A percentile compares a stretch with the other conserved stretches of the same genome.
Evolutionary conservation across 2,888 invertebrate species (phyloP).

Genomic region (Tupiocoris notatus): DNA sequence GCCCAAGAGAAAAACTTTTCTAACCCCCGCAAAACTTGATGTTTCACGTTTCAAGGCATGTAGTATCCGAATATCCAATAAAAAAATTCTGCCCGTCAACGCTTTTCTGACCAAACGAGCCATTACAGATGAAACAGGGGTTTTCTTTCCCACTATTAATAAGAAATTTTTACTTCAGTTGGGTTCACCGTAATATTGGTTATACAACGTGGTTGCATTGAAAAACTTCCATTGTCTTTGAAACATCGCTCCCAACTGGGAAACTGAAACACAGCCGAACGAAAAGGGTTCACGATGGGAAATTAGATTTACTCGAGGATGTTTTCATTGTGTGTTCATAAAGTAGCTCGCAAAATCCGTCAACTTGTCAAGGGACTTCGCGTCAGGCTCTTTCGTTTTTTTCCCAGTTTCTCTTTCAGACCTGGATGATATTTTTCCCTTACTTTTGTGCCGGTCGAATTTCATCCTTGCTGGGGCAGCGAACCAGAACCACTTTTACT

Average conservation of each 20-base stretch:
- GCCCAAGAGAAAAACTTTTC: too few relatives aligned
- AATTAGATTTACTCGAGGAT: background rate
- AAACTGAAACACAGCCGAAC: background rate
- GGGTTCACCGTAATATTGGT: background rate
- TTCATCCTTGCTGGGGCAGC: background rate
- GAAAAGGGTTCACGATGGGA: background rate
- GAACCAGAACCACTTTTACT: too few relatives aligned
- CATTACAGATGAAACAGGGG: too few relatives aligned
- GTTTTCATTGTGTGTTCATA: background rate
- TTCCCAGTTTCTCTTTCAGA: too few relatives aligned
- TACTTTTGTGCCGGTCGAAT: background rate
- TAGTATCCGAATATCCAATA: too few relatives aligned
- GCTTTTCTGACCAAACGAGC: too few relatives aligned
- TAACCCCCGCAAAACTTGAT: too few relatives aligned
- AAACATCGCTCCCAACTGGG: background rate
- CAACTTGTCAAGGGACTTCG: background rate
- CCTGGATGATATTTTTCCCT: background rate
- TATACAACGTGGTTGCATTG: background rate
- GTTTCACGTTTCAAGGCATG: too few relatives aligned
- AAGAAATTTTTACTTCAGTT: background rate
- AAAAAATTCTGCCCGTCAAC: too few relatives aligned
- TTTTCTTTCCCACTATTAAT: too few relatives aligned
- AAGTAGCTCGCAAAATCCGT: background rate
- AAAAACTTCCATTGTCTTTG: background rate
- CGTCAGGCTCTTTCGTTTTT: background rate